phyloP scores from a whole-genome alignment of 1,140 invertebrate genomes.

The Ctenoplectra terminalis region DNA sequence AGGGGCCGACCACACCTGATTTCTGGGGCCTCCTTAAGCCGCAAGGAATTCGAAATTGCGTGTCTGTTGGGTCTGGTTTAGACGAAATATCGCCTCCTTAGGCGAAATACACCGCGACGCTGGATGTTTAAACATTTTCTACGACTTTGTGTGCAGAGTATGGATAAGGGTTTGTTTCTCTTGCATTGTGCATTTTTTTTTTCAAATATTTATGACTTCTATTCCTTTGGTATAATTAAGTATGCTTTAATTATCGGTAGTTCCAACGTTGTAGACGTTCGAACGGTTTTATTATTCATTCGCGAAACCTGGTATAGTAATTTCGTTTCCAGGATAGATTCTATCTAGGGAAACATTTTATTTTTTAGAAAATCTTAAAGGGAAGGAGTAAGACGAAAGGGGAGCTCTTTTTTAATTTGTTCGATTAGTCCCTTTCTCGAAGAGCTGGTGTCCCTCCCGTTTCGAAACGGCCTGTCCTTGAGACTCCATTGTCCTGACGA shows the following conservation, averaged over 20 bases:
- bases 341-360: neutral
- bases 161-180: too few species aligned
- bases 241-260: too few species aligned
- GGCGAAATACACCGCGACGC: too few species aligned
- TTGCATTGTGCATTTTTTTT: too few species aligned
- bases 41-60: slow-evolving; percentile 72
- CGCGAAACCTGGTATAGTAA: too few species aligned
- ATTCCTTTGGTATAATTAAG: too few species aligned
- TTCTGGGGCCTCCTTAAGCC: slow-evolving; percentile 57
- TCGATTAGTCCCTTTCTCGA: slow-evolving; percentile 45
- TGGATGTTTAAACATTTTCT: too few species aligned
- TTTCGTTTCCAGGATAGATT: too few species aligned
- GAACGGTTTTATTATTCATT: neutral
- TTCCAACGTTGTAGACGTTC: too few species aligned
- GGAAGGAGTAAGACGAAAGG: neutral
- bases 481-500: slow-evolving; percentile 69
- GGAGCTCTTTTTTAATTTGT: slow-evolving; percentile 58
- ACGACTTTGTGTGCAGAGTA: too few species aligned
- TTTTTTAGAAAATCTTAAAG: neutral
- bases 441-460: neutral
- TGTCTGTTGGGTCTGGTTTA: neutral
- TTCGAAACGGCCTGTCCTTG: slow-evolving; percentile 52
- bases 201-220: too few species aligned
- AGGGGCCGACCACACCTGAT: slow-evolving; percentile 77
- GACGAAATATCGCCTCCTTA: slow-evolving; percentile 2